phyloP scores from a whole-genome alignment of 2,113 vertebrate species.

The Protobothrops mucrosquamatus region DNA sequence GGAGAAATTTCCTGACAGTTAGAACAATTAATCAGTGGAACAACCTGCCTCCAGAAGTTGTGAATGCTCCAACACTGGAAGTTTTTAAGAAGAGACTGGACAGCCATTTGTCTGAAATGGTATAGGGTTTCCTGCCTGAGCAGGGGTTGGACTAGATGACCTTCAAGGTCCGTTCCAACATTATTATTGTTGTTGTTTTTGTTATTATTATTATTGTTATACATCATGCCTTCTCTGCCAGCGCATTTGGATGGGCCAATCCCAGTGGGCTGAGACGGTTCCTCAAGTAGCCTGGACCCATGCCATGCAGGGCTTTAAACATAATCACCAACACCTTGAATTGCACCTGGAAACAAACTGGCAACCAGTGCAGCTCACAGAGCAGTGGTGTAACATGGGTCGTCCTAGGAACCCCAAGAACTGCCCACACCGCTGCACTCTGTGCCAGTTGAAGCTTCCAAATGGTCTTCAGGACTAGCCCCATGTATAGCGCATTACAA shows the following conservation, averaged over 20 bases:
- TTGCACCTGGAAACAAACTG: not conserved
- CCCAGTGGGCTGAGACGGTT: not conserved
- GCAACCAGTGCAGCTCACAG: not conserved
- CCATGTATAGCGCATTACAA: not conserved
- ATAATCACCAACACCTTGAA: not conserved
- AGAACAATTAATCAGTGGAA: no score
- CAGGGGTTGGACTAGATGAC: no score
- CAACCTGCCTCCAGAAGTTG: no score
- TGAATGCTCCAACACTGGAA: no score
- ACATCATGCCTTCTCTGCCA: not conserved
- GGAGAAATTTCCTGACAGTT: no score
- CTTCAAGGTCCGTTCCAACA: no score
- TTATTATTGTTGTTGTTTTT: no score
- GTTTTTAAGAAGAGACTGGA: no score
- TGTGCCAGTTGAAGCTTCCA: not conserved
- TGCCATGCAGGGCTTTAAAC: not conserved
- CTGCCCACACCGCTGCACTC: not conserved
- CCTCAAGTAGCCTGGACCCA: not conserved
- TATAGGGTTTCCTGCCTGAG: no score
- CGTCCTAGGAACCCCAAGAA: not conserved
- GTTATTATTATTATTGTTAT: no score
- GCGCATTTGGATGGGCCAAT: not conserved
- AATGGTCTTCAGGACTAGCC: not conserved
- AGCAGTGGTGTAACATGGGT: not conserved
- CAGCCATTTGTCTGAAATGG: no score